phyloP scores from a whole-genome alignment of 2,888 invertebrate species.

The Ypsolopha sequella region DNA sequence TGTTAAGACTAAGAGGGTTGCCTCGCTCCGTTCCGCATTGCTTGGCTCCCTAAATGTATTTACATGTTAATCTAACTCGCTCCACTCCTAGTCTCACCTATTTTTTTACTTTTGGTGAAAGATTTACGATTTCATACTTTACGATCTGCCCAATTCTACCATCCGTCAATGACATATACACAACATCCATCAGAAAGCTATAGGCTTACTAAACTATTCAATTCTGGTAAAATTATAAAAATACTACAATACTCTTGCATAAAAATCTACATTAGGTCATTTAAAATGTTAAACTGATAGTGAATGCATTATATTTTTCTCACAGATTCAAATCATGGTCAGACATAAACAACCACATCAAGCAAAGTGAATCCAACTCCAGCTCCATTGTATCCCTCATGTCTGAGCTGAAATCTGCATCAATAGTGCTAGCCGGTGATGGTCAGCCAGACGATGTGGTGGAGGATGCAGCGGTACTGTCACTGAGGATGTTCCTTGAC shows the following conservation, averaged over 20 bases:
- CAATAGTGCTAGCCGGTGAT: slow-evolving; percentile 52
- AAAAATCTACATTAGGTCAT: no score
- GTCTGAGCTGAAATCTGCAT: slow-evolving; percentile 32
- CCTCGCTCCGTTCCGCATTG: no score
- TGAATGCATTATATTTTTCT: background rate
- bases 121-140: no score
- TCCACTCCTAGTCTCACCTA: no score
- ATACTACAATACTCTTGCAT: background rate
- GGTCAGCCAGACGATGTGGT: slow-evolving; percentile 71
- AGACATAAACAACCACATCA: slow-evolving; percentile 56
- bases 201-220: no score
- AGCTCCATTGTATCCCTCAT: slow-evolving; percentile 39
- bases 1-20: no score
- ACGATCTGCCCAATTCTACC: no score
- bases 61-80: no score
- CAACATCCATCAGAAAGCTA: background rate
- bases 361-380: slow-evolving; percentile 36
- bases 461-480: slow-evolving; percentile 73
- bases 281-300: background rate
- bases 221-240: no score
- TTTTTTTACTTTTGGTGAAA: no score
- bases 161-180: no score
- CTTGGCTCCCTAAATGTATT: no score
- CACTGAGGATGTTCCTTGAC: slow-evolving; percentile 73
- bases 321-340: slow-evolving; percentile 59